Evolutionary conservation across 2,888 invertebrate species (phyloP).

Genomic region (Chelonus formosanus): DNA sequence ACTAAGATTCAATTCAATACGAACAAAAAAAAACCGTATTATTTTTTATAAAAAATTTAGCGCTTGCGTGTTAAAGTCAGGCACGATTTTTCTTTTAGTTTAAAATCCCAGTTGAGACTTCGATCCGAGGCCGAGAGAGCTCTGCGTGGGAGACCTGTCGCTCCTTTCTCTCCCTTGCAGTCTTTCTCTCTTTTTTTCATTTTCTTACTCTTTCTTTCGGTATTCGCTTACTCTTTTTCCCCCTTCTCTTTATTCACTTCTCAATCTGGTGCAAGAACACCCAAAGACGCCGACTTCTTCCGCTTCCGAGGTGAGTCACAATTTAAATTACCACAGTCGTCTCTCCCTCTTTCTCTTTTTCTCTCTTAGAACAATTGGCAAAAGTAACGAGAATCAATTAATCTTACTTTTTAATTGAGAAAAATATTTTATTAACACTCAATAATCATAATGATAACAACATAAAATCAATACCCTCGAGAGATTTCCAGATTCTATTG

Average conservation of each 20-base stretch:
- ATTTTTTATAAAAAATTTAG: slow-evolving; percentile 9
- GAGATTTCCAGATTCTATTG: neutral
- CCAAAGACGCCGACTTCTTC: slow-evolving; percentile 24
- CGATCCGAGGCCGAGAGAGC: slow-evolving; percentile 32
- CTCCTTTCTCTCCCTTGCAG: slow-evolving; percentile 34
- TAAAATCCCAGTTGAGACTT: slow-evolving; percentile 32
- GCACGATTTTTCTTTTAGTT: slow-evolving; percentile 27
- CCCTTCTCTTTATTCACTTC: slow-evolving; percentile 17
- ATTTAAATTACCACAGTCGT: slow-evolving; percentile 15
- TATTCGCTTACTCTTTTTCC: slow-evolving; percentile 8
- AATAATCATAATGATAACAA: neutral
- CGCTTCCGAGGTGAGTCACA: slow-evolving; percentile 31
- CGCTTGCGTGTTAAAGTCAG: slow-evolving; percentile 29
- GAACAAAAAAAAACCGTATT: neutral
- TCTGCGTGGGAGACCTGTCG: slow-evolving; percentile 44
- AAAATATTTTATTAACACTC: neutral
- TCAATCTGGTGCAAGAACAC: slow-evolving; percentile 27
- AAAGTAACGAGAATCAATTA: neutral
- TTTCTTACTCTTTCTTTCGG: slow-evolving; percentile 16
- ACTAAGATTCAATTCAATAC: too few relatives aligned
- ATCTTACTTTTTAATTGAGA: neutral
- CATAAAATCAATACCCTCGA: neutral
- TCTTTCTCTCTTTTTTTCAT: slow-evolving; percentile 26
- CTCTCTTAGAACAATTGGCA: neutral
- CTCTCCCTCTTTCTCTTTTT: neutral